Conservation (phyloP, 2,797 vertebrate genomes). For the Phataginus tricuspis region DNA sequence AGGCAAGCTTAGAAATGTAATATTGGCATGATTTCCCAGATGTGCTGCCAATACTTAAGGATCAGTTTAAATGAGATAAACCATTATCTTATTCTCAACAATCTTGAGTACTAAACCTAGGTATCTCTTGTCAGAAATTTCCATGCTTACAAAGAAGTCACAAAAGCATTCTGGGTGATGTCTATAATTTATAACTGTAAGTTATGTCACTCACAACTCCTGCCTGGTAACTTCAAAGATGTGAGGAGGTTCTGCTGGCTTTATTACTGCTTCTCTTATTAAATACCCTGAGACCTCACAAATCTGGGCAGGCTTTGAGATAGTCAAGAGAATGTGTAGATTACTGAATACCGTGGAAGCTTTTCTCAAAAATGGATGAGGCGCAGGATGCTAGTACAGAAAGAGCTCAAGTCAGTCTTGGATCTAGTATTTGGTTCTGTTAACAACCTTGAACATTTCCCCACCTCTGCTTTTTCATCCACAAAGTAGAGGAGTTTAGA, state of each 20-base stretch:
- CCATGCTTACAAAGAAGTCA: slow-evolving; percentile 43
- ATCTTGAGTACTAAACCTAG: slow-evolving; percentile 54
- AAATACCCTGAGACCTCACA: neutral
- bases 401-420: slow-evolving; percentile 16
- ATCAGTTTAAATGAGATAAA: slow-evolving; percentile 56
- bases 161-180: slow-evolving; percentile 44
- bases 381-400: neutral
- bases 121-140: slow-evolving; percentile 16
- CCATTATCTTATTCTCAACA: slow-evolving; percentile 38
- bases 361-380: neutral
- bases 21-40: slow-evolving; percentile 50
- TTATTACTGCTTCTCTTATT: neutral
- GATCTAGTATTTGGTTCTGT: neutral
- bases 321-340: neutral
- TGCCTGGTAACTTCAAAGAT: slow-evolving; percentile 1
- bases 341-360: neutral
- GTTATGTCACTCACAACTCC: slow-evolving; percentile 17
- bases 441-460: neutral
- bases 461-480: neutral
- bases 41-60: slow-evolving; percentile 28
- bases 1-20: slow-evolving; percentile 36
- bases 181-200: slow-evolving; percentile 43
- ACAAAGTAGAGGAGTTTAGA: neutral
- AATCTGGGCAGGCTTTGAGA: neutral
- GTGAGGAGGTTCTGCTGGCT: neutral